These are phyloP conservation scores for Microctenopoma lineatum DNA, from an alignment of 2,797 vertebrate species.

Conservation along the genomic window DNA sequence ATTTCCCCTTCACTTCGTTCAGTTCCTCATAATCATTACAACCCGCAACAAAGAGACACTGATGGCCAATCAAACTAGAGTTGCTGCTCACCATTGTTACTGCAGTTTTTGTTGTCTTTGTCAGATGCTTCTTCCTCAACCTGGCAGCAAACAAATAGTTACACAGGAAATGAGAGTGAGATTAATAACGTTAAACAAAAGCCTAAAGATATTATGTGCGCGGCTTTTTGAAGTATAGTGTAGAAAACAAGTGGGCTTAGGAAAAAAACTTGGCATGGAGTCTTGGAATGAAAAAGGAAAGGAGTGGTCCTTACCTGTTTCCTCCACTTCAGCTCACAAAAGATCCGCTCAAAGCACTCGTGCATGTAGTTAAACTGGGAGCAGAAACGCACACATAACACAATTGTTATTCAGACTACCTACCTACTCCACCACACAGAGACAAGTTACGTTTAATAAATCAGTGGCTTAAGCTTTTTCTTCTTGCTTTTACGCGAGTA, in stretches of 20 bases:
- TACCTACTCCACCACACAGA: background rate
- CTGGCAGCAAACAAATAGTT: constrained; percentile 63
- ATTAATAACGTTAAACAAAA: constrained; percentile 2
- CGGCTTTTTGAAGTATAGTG: constrained; percentile 3
- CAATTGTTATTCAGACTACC: constrained; percentile 17
- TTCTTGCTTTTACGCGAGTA: background rate
- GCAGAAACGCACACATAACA: constrained; percentile 8
- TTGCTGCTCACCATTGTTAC: constrained; percentile 82
- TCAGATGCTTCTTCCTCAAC: constrained; percentile 90
- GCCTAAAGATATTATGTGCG: background rate
- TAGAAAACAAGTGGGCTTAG: constrained; percentile 48
- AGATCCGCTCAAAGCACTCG: constrained; percentile 96
- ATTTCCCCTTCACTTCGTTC: background rate
- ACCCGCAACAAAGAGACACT: constrained; percentile 8
- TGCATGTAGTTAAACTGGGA: constrained; percentile 98
- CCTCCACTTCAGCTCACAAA: constrained; percentile 98
- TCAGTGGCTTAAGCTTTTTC: background rate
- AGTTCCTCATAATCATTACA: constrained; percentile 1
- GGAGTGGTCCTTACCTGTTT: constrained; percentile 91
- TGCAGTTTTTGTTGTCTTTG: constrained; percentile 92
- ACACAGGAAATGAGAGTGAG: background rate
- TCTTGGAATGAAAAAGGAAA: constrained; percentile 70
- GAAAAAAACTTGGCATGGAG: constrained; percentile 50
- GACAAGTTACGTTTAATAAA: background rate
- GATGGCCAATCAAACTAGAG: background rate